Conservation (phyloP, 2,888 invertebrate genomes). For the Calliopum simillimum region DNA sequence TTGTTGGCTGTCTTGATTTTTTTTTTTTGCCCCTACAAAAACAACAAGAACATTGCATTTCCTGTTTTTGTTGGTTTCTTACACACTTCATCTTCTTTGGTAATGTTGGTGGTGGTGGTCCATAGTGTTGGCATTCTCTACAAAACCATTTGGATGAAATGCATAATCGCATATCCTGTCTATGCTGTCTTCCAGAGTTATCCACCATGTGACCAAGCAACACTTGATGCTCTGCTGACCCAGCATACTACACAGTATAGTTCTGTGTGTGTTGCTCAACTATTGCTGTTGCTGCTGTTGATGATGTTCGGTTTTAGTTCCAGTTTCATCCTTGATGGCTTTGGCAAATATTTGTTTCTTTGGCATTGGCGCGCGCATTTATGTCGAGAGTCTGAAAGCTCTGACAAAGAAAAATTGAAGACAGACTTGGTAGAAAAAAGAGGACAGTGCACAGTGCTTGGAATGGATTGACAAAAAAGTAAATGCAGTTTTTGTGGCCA, state of each 20-base stretch:
- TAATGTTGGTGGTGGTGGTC: too few species aligned
- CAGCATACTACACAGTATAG: too few species aligned
- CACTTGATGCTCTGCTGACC: slow-evolving; percentile 19
- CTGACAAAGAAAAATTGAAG: slow-evolving; percentile 24
- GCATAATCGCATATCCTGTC: not conserved
- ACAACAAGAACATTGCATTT: not conserved
- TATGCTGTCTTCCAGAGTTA: not conserved
- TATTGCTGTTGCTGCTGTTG: too few species aligned
- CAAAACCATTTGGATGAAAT: not conserved
- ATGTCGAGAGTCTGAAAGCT: slow-evolving; percentile 18
- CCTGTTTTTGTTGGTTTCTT: not conserved
- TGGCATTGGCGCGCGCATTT: slow-evolving; percentile 27
- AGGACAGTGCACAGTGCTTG: too few species aligned
- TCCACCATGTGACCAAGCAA: slow-evolving; percentile 1
- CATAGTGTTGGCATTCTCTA: not conserved
- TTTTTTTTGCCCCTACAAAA: slow-evolving; percentile 9
- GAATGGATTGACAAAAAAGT: too few species aligned
- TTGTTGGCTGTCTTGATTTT: slow-evolving; percentile 30
- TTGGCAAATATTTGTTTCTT: slow-evolving; percentile 45
- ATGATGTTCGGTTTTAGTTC: too few species aligned
- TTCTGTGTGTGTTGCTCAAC: not conserved
- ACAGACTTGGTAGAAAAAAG: too few species aligned
- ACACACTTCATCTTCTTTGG: slow-evolving; percentile 24
- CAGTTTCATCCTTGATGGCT: slow-evolving; percentile 25
- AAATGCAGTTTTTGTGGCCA: too few species aligned